phyloP scores from a whole-genome alignment of 2,797 vertebrate genomes.

The Loriculus beryllinus region DNA sequence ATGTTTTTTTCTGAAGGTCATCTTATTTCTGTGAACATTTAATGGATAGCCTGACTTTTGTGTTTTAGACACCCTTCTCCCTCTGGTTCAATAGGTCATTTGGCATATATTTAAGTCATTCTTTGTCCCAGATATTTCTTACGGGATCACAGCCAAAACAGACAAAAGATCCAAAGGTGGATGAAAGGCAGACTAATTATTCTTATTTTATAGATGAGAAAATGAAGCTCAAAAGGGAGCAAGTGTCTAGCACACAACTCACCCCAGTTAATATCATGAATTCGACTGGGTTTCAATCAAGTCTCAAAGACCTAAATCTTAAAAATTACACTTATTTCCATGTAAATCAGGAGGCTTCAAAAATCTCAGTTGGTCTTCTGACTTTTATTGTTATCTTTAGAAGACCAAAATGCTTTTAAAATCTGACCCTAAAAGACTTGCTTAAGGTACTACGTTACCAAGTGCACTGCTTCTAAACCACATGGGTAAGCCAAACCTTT shows the following conservation, averaged over 20 bases:
- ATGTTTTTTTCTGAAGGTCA: neutral
- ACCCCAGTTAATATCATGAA: neutral
- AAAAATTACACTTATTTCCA: neutral
- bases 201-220: constrained; percentile 14
- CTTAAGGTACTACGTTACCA: neutral
- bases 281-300: neutral
- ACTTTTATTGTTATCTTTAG: neutral
- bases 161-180: constrained; percentile 23
- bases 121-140: constrained; percentile 6
- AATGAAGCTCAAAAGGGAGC: neutral
- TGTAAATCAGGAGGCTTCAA: neutral
- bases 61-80: neutral
- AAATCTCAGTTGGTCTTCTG: neutral
- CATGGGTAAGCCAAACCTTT: neutral
- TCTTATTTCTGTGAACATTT: neutral
- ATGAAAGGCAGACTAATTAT: constrained; percentile 29
- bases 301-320: neutral
- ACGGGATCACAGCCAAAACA: neutral
- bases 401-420: neutral
- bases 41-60: neutral
- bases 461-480: neutral
- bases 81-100: constrained; percentile 37
- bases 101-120: neutral
- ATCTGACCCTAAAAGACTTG: neutral
- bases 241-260: neutral